phyloP scores from a whole-genome alignment of 1,140 invertebrate genomes.

The Macrobrachium nipponense region DNA sequence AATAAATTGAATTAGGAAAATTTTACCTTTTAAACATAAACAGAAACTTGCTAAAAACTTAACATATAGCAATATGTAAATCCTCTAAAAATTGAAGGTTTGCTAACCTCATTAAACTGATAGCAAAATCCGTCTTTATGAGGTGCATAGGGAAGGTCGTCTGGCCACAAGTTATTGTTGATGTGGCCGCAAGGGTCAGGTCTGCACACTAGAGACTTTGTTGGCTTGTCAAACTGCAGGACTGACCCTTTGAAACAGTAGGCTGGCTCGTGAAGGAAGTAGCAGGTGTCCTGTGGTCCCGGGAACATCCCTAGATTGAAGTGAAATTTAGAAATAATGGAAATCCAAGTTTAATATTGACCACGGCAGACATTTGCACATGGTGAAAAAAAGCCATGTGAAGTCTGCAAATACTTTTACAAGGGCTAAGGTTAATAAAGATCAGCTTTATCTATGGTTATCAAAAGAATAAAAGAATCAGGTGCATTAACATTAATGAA shows the following conservation, averaged over 20 bases:
- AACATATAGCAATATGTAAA: background rate
- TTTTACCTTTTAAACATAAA: too few species aligned
- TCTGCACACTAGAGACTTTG: conserved; percentile 54
- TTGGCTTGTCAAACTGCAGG: conserved; percentile 56
- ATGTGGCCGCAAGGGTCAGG: conserved; percentile 51
- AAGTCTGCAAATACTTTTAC: too few species aligned
- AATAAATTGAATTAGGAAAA: too few species aligned
- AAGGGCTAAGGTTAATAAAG: too few species aligned
- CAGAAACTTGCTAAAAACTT: too few species aligned
- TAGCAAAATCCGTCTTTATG: conserved; percentile 57
- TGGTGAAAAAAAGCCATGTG: too few species aligned
- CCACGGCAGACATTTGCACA: too few species aligned
- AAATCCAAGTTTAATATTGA: background rate
- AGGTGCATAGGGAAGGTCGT: conserved; percentile 60
- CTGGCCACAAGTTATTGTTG: conserved; percentile 50
- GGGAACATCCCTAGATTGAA: conserved; percentile 51
- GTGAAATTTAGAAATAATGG: background rate
- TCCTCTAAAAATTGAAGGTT: background rate
- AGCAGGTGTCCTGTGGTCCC: conserved; percentile 53
- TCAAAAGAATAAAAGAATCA: too few species aligned
- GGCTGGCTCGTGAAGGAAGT: conserved; percentile 56
- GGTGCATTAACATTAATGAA: too few species aligned
- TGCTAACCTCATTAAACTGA: conserved; percentile 59
- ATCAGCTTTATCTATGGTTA: too few species aligned
- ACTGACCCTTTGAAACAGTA: conserved; percentile 56